Conservation (phyloP, 2,113 vertebrate genomes). For the Mesitornis unicolor region DNA sequence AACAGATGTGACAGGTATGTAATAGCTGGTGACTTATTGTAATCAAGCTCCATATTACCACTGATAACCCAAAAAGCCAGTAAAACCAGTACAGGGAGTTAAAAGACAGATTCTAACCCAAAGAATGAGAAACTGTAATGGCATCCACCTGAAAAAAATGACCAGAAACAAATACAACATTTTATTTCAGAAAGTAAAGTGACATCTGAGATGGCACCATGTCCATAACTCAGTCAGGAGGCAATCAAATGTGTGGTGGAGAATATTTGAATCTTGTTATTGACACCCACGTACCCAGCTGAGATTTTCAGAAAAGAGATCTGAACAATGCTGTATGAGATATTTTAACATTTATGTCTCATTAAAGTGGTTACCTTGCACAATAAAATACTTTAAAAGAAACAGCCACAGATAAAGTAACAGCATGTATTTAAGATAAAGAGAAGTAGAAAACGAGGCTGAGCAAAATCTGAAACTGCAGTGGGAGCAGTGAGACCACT, state of each 20-base stretch:
- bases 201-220: neutral
- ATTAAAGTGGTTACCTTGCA: neutral
- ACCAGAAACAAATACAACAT: neutral
- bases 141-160: neutral
- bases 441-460: neutral
- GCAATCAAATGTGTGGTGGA: neutral
- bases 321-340: neutral
- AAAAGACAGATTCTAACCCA: neutral
- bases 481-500: neutral
- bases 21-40: neutral
- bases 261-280: neutral
- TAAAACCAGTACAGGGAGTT: neutral
- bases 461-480: neutral
- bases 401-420: neutral
- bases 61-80: neutral
- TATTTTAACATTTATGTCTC: neutral
- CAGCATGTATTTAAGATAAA: neutral
- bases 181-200: neutral
- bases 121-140: neutral
- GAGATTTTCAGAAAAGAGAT: neutral
- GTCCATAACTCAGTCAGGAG: neutral
- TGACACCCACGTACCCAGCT: accelerated
- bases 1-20: neutral
- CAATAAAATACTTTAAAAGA: neutral
- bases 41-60: neutral